Evolutionary conservation across 2,888 invertebrate species (phyloP).

Genomic region (Eupithecia centaureata): DNA sequence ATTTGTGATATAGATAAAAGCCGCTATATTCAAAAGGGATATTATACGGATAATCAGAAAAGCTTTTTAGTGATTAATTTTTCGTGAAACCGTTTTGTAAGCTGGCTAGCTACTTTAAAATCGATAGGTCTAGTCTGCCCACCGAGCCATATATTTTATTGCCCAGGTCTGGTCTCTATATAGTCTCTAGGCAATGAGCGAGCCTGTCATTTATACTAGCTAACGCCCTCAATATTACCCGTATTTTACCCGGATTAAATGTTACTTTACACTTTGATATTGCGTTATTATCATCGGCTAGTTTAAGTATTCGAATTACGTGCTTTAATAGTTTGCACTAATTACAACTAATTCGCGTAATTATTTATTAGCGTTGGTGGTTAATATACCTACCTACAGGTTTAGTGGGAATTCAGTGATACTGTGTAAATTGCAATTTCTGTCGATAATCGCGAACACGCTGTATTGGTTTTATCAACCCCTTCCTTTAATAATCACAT

Average conservation of each 20-base stretch:
- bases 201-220: slow-evolving; percentile 9
- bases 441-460: too few species aligned
- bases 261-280: not conserved
- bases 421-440: too few species aligned
- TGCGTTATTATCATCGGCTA: not conserved
- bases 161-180: slow-evolving; percentile 19
- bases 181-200: slow-evolving; percentile 8
- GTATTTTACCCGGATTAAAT: slow-evolving; percentile 9
- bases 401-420: too few species aligned
- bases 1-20: slow-evolving; percentile 3
- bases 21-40: slow-evolving; percentile 4
- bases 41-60: slow-evolving; percentile 1
- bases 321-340: not conserved
- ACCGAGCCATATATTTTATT: slow-evolving; percentile 36
- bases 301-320: not conserved
- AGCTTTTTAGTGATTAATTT: slow-evolving; percentile 15
- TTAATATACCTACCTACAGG: too few species aligned
- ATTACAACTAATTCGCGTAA: not conserved
- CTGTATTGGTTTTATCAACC: too few species aligned
- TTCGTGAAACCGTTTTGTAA: slow-evolving; percentile 11
- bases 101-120: slow-evolving; percentile 21
- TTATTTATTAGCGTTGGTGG: not conserved
- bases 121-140: slow-evolving; percentile 32
- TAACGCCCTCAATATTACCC: not conserved
- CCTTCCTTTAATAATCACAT: too few species aligned